phyloP scores from a whole-genome alignment of 2,888 invertebrate genomes.

The Drosophila paramelanica region DNA sequence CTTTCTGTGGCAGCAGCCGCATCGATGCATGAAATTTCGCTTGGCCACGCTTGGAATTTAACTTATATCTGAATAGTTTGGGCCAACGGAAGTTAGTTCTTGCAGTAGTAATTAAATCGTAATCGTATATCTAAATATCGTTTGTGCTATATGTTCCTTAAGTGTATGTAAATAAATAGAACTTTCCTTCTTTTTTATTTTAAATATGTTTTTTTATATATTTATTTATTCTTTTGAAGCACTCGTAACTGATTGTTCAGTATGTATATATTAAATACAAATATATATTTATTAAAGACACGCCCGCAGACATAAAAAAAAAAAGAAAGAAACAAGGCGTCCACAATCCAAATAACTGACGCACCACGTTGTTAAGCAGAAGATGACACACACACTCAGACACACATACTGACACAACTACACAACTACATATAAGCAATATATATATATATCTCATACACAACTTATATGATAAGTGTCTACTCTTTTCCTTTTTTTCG shows the following conservation, averaged over 20 bases:
- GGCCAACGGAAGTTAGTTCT: neutral
- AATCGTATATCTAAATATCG: slow-evolving; percentile 12
- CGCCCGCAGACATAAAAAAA: slow-evolving; percentile 28
- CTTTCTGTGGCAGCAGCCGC: slow-evolving; percentile 54
- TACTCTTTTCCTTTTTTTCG: slow-evolving; percentile 80
- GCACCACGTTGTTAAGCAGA: slow-evolving; percentile 44
- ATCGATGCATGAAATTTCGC: slow-evolving; percentile 66
- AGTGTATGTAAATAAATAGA: slow-evolving; percentile 28
- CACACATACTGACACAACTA: slow-evolving; percentile 20
- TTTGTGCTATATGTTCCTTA: slow-evolving; percentile 19
- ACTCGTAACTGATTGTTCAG: slow-evolving; percentile 25
- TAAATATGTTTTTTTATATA: neutral
- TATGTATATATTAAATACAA: slow-evolving; percentile 25
- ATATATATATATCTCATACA: slow-evolving; percentile 75
- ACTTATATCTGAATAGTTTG: slow-evolving; percentile 24
- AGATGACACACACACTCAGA: slow-evolving; percentile 18
- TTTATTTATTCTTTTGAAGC: slow-evolving; percentile 7
- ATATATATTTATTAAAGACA: slow-evolving; percentile 26
- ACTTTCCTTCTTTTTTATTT: neutral
- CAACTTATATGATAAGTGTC: slow-evolving; percentile 80
- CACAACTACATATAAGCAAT: slow-evolving; percentile 57
- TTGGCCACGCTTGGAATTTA: slow-evolving; percentile 35
- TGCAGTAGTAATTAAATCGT: slow-evolving; percentile 21
- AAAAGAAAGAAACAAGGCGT: slow-evolving; percentile 5
- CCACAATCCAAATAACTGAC: slow-evolving; percentile 33